A percentile compares a stretch with the other conserved stretches of the same genome.
Evolutionary conservation across 1,140 invertebrate species (phyloP).

Genomic region (Plectrocnemia conspersa): DNA sequence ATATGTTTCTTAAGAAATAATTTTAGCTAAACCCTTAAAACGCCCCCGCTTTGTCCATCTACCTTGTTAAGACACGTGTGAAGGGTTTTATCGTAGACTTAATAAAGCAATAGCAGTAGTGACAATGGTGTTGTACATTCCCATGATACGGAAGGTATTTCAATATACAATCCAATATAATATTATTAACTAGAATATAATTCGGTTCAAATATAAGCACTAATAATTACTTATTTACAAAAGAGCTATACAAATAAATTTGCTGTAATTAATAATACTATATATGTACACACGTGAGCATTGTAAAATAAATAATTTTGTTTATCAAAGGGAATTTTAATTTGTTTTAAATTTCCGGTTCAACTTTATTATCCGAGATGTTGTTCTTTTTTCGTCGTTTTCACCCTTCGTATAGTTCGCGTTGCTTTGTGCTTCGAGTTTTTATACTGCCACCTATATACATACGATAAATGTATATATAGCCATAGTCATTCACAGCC

Average conservation of each 20-base stretch:
- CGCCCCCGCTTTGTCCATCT: slow-evolving; percentile 11
- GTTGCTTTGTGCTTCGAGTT: slow-evolving; percentile 21
- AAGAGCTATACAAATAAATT: no score
- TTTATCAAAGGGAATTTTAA: no score
- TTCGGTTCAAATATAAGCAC: no score
- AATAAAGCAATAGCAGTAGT: slow-evolving; percentile 29
- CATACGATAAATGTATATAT: slow-evolving; percentile 3
- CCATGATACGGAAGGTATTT: no score
- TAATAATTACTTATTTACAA: no score
- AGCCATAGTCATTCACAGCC: slow-evolving; percentile 11
- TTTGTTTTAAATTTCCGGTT: no score
- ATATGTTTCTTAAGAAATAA: background rate
- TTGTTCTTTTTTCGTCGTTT: slow-evolving; percentile 26
- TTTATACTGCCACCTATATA: background rate
- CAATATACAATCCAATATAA: no score
- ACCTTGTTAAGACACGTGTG: slow-evolving; percentile 28
- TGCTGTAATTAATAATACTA: no score
- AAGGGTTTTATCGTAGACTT: slow-evolving; percentile 27
- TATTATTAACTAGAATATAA: no score
- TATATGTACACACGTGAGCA: no score
- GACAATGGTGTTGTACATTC: slow-evolving; percentile 5
- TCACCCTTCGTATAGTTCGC: slow-evolving; percentile 22
- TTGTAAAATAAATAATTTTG: no score
- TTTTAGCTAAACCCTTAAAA: background rate
- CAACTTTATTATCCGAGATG: no score